Evolutionary conservation across 2,113 vertebrate species (phyloP).

Genomic region (Paradoxurus hermaphroditus): DNA sequence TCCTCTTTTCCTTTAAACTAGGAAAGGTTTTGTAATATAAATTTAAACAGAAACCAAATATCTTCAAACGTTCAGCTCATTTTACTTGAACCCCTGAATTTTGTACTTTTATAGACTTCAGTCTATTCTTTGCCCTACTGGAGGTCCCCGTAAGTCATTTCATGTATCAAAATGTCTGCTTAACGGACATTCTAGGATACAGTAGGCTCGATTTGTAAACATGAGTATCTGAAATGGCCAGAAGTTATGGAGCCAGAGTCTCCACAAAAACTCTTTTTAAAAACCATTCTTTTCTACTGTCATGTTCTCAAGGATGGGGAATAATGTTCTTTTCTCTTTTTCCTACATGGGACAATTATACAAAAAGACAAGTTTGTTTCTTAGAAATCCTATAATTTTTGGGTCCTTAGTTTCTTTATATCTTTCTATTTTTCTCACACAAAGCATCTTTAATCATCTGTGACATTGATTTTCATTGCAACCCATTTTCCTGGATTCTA

Average conservation of each 20-base stretch:
- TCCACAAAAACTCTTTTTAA: constrained; percentile 35
- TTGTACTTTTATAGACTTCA: background rate
- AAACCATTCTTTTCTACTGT: constrained; percentile 38
- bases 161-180: background rate
- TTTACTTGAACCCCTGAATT: background rate
- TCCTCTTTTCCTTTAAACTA: background rate
- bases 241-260: background rate
- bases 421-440: background rate
- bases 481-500: constrained; percentile 34
- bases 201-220: background rate
- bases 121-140: background rate
- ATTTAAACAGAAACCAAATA: background rate
- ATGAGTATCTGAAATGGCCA: background rate
- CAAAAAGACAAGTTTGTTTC: constrained; percentile 49
- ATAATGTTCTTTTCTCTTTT: constrained; percentile 6
- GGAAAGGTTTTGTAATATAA: background rate
- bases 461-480: constrained; percentile 3
- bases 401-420: background rate
- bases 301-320: background rate
- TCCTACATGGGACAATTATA: background rate
- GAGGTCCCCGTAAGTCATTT: constrained; percentile 19
- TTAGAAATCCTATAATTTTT: constrained; percentile 25
- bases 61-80: background rate
- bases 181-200: background rate
- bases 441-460: constrained; percentile 50